A percentile compares a stretch with the other conserved stretches of the same genome.
phyloP scores from a whole-genome alignment of 1,140 invertebrate genomes.

The Muscidifurax raptorellus region DNA sequence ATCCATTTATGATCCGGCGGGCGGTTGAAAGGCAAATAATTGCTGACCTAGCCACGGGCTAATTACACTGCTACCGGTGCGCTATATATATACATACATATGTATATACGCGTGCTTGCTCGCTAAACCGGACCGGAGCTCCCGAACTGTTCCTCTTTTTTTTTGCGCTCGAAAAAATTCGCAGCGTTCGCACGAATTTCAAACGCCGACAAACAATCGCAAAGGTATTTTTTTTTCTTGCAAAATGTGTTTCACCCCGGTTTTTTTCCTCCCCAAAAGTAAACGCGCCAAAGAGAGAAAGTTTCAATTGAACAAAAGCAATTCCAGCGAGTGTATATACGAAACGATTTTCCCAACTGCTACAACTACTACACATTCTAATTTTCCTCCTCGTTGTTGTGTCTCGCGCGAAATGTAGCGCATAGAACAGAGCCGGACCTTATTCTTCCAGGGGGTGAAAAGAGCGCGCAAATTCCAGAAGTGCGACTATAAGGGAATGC shows the following conservation, averaged over 20 bases:
- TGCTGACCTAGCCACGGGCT: conserved; percentile 49
- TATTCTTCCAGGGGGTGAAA: background rate
- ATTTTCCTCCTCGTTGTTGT: background rate
- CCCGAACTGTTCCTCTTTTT: background rate
- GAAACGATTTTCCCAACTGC: too few relatives aligned
- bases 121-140: background rate
- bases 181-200: too few relatives aligned
- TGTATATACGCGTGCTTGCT: conserved; percentile 22
- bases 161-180: background rate
- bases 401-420: background rate
- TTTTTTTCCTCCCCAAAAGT: background rate
- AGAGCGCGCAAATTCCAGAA: conserved; percentile 29
- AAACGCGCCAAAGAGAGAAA: too few relatives aligned
- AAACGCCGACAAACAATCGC: too few relatives aligned
- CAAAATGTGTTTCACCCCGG: background rate
- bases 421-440: background rate
- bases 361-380: background rate
- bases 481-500: background rate
- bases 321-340: too few relatives aligned
- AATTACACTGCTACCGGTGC: background rate
- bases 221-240: background rate
- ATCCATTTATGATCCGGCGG: conserved; percentile 41
- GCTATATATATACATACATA: conserved; percentile 8
- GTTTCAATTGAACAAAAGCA: too few relatives aligned
- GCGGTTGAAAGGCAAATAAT: conserved; percentile 43